Conservation (phyloP, 2,797 vertebrate genomes). For the Acipenser ruthenus region DNA sequence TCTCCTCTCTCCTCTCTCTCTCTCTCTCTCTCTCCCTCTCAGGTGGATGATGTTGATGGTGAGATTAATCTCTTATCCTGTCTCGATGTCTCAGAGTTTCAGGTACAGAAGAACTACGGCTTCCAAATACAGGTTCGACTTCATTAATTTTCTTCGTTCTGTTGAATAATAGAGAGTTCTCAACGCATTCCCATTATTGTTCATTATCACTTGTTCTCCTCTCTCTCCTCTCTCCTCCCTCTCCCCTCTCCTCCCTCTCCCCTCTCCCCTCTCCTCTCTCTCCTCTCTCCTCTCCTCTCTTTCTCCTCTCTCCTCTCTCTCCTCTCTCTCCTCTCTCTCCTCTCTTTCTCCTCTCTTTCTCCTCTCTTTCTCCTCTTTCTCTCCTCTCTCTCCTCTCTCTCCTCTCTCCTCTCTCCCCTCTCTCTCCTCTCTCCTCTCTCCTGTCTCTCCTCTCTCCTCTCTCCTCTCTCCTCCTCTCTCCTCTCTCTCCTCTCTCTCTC, state of each 20-base stretch:
- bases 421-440: no score
- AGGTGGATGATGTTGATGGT: slow-evolving; percentile 90
- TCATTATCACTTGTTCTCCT: neutral
- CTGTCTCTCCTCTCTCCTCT: slow-evolving; percentile 40
- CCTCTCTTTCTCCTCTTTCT: no score
- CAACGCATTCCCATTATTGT: neutral
- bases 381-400: no score
- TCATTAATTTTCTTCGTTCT: slow-evolving; percentile 13
- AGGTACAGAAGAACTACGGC: slow-evolving; percentile 93
- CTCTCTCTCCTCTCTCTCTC: no score
- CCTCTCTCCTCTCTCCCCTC: no score
- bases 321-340: no score
- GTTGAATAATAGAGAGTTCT: neutral
- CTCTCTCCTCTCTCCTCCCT: neutral
- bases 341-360: no score
- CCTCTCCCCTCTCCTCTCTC: no score
- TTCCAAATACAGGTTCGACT: slow-evolving; percentile 84
- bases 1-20: no score
- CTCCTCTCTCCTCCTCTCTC: no score
- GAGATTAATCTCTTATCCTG: slow-evolving; percentile 89
- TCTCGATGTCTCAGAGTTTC: slow-evolving; percentile 81
- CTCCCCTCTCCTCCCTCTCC: no score
- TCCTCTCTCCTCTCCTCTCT: slow-evolving; percentile 33
- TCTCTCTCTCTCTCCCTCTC: slow-evolving; percentile 28
- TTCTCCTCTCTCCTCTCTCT: no score